These are phyloP conservation scores for Mus caroli DNA, from an alignment of 2,797 vertebrate species.

Conservation along the genomic window DNA sequence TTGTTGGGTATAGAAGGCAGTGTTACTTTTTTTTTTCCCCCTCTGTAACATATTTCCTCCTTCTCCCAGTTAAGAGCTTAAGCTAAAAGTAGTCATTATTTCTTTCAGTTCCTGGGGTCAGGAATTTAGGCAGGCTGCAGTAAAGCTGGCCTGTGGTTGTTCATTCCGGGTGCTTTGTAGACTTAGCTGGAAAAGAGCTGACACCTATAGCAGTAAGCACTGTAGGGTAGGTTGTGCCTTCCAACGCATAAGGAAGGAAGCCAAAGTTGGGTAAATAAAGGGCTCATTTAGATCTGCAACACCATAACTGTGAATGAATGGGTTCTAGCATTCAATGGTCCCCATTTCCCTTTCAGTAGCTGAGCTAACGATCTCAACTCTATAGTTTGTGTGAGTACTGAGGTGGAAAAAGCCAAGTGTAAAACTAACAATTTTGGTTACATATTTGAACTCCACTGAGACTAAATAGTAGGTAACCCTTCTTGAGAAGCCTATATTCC, in stretches of 20 bases:
- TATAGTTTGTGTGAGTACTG: not conserved
- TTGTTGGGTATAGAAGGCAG: not conserved
- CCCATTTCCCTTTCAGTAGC: constrained; percentile 23
- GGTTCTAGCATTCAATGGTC: not conserved
- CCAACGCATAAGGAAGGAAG: constrained; percentile 5
- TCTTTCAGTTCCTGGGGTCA: not conserved
- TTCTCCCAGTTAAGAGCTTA: not conserved
- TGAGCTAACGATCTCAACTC: not conserved
- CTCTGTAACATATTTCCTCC: not conserved
- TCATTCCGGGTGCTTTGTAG: not conserved
- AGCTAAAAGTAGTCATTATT: not conserved
- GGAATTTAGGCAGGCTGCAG: not conserved
- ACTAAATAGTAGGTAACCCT: not conserved
- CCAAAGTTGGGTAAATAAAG: constrained; percentile 42
- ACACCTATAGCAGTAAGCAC: not conserved
- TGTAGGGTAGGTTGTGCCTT: not conserved
- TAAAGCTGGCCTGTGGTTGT: not conserved
- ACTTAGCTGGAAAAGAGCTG: not conserved
- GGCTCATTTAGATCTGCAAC: constrained; percentile 37
- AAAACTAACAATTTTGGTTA: constrained; percentile 2
- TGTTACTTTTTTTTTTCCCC: not conserved
- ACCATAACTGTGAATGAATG: constrained; percentile 35
- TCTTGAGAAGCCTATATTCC: not conserved
- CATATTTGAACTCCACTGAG: not conserved
- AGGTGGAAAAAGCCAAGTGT: not conserved